Evolutionary conservation across 2,113 vertebrate genomes (phyloP), one percentile per base, ranked within the genome.

Genomic region (Rhizomys pruinosus): DNA sequence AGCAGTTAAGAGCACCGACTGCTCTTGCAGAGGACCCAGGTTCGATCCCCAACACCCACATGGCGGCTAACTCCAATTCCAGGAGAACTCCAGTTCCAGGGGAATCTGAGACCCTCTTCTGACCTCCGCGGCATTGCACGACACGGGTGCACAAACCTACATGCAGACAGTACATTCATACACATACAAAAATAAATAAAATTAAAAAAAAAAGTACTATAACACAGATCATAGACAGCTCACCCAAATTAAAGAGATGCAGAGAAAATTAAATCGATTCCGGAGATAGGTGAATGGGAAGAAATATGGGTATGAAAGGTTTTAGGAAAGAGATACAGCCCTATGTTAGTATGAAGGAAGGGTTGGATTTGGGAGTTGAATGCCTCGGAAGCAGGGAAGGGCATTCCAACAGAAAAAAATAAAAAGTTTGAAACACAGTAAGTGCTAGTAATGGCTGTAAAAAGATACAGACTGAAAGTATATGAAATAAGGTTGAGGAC

Each of bases 201-300:
- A 52, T 11, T 11, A 52, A 52, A 52, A 52, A 52, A 52, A 52
- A 52, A 52, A 95, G 34, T 68, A 15, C 34, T 91, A 5, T 68
- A 79, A 94, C 3, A 88, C 47, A 92, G 52, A 84, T 69, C 22
- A 22, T n/a, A 90, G 52, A 0, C 4, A 5, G 12, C 32, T 13
- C 44, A 17, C 79, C 37, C 15, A 59, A 85, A 34, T 72, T 74
- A 55, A 63, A 85, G 74, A 84, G 69, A 84, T 17, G 87, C 0
- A 96, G 47, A 93, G 19, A n/a, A 88, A 19, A 85, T 39, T 29
- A 96, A 76, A 76, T 95, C 47, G 93, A 63, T 85, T 95, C 78
- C 87, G 52, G 52, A 82, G 19, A 92, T 0, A 88, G 37, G 20
- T 42, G 7, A 22, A 5, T 81, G 16, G 27, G 19, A 84, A 82